Evolutionary conservation across 2,113 vertebrate genomes (phyloP).

Genomic region (Colistium nudipinnis): DNA sequence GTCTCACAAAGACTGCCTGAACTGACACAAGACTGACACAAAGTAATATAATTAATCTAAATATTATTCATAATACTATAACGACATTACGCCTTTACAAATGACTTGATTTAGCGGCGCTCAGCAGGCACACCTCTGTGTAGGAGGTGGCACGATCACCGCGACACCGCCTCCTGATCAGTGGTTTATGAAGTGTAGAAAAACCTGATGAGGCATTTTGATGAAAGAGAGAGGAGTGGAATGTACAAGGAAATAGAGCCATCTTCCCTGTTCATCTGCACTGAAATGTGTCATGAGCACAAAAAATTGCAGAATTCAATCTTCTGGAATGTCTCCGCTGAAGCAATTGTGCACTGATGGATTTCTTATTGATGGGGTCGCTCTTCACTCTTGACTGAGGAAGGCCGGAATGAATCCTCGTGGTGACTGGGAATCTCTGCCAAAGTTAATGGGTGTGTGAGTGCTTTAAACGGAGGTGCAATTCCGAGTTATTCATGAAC

Average conservation of each 20-base stretch:
- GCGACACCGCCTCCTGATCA: conserved; percentile 7
- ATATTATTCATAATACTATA: too few relatives aligned
- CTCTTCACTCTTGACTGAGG: conserved; percentile 36
- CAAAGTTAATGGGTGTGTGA: neutral
- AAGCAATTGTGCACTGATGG: conserved; percentile 40
- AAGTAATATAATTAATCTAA: too few relatives aligned
- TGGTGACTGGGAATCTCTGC: neutral
- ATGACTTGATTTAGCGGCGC: neutral
- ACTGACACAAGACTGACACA: neutral
- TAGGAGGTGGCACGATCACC: neutral
- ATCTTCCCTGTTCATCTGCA: conserved; percentile 13
- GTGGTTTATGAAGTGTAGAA: neutral
- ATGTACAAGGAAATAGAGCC: neutral
- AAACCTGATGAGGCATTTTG: neutral
- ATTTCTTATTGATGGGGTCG: conserved; percentile 49
- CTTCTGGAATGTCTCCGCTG: conserved; percentile 27
- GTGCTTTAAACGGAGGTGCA: too few relatives aligned
- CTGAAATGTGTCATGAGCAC: conserved; percentile 14
- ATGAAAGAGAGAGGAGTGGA: neutral
- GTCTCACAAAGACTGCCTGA: neutral
- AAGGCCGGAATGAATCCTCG: conserved; percentile 16
- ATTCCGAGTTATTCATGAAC: too few relatives aligned
- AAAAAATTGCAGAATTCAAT: conserved; percentile 39
- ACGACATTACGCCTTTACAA: too few relatives aligned
- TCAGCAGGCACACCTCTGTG: neutral